Conservation (phyloP, 2,888 invertebrate species). For the Sarcophaga caerulescens region DNA sequence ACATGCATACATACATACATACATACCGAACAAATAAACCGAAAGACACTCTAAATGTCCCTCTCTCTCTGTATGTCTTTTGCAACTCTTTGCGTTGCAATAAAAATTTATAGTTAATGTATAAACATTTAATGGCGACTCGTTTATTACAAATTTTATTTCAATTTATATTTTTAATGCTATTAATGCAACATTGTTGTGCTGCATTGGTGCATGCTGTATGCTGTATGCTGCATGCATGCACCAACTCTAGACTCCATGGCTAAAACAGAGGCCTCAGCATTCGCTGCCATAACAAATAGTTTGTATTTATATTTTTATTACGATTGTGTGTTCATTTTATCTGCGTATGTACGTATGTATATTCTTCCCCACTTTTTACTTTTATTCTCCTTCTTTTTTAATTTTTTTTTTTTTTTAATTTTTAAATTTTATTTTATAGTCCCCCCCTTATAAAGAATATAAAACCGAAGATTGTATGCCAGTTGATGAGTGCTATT, state of each 20-base stretch:
- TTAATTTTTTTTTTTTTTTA: background rate
- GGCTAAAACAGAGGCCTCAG: constrained; percentile 56
- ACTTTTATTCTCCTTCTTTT: background rate
- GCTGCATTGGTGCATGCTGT: background rate
- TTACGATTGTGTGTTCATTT: constrained; percentile 2
- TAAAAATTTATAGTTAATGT: constrained; percentile 79
- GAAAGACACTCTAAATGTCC: background rate
- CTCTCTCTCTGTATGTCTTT: background rate
- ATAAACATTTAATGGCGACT: constrained; percentile 80
- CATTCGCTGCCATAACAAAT: constrained; percentile 43
- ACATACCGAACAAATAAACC: no score
- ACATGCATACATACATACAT: background rate
- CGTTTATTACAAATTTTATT: constrained; percentile 81
- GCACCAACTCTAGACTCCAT: constrained; percentile 50
- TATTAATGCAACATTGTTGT: constrained; percentile 68
- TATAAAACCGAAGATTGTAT: background rate
- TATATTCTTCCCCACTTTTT: background rate
- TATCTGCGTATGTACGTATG: background rate
- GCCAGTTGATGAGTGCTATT: no score
- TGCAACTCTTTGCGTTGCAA: constrained; percentile 56
- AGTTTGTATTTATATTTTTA: constrained; percentile 52
- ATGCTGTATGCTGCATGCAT: background rate
- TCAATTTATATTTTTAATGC: constrained; percentile 73
- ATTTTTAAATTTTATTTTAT: background rate
- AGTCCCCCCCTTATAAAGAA: background rate